Percentiles rank a stretch among this genome's conserved stretches.
These are phyloP conservation scores for Drosophila subobscura DNA, from an alignment of 1,140 invertebrate genomes.

Conservation along the genomic window DNA sequence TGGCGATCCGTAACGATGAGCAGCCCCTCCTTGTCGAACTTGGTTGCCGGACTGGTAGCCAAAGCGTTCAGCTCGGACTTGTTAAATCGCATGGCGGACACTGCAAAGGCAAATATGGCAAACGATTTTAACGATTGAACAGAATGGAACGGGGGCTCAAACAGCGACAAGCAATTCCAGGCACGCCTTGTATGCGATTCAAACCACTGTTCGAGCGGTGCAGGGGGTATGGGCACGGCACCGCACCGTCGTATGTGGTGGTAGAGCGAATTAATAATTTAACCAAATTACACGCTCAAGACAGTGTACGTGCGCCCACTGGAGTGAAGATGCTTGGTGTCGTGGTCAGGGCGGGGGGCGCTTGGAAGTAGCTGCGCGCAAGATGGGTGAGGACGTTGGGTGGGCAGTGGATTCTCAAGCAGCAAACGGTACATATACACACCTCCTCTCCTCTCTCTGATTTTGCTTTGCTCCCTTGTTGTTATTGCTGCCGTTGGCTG, in stretches of 20 bases:
- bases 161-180: background rate
- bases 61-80: conserved; percentile 93
- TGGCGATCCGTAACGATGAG: conserved; percentile 93
- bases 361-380: too few relatives aligned
- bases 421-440: conserved; percentile 27
- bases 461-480: conserved; percentile 22
- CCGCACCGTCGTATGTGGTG: too few relatives aligned
- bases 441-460: conserved; percentile 23
- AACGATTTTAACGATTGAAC: conserved; percentile 6
- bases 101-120: too few relatives aligned
- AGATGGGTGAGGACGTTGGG: conserved; percentile 5
- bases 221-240: too few relatives aligned
- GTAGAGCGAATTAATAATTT: too few relatives aligned
- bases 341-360: conserved; percentile 1
- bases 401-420: conserved; percentile 4
- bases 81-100: conserved; percentile 93
- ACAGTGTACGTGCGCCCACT: too few relatives aligned
- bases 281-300: too few relatives aligned
- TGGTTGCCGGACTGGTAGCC: conserved; percentile 92
- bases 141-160: background rate
- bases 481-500: conserved; percentile 5
- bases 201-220: too few relatives aligned
- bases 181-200: too few relatives aligned
- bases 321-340: conserved; percentile 1
- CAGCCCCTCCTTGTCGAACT: conserved; percentile 96